Evolutionary conservation across 2,797 vertebrate species (phyloP).

Genomic region (Chiloscyllium punctatum): DNA sequence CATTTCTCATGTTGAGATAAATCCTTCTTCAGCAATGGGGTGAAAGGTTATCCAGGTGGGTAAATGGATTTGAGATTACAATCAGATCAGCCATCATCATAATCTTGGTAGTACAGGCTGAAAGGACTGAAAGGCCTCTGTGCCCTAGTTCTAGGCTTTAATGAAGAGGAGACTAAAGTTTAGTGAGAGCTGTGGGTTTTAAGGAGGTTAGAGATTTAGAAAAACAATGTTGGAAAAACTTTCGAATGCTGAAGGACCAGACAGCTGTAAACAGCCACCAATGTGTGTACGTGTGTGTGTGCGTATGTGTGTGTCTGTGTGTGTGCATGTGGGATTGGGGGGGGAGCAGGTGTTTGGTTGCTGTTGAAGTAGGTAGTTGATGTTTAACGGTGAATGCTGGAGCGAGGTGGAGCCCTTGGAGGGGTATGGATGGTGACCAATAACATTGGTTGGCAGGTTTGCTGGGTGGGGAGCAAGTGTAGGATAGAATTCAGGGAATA

Average conservation of each 20-base stretch:
- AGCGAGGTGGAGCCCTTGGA: neutral
- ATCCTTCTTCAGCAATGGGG: no score
- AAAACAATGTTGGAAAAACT: neutral
- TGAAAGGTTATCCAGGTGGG: no score
- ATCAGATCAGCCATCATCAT: no score
- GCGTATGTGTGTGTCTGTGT: no score
- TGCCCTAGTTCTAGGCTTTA: no score
- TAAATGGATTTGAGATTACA: no score
- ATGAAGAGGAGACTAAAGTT: neutral
- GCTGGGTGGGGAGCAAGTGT: neutral
- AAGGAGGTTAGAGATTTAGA: neutral
- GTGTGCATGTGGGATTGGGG: neutral
- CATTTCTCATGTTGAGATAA: no score
- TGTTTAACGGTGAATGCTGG: neutral
- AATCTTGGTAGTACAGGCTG: no score
- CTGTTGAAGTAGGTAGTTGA: no score
- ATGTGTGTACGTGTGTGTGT: no score
- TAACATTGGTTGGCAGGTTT: neutral
- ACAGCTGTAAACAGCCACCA: neutral
- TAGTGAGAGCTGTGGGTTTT: neutral
- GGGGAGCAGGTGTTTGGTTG: neutral
- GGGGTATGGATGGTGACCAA: neutral
- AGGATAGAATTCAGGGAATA: neutral
- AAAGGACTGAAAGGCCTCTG: no score
- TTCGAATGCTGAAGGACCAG: neutral